phyloP scores from a whole-genome alignment of 1,140 invertebrate genomes.

The Cydia splendana region DNA sequence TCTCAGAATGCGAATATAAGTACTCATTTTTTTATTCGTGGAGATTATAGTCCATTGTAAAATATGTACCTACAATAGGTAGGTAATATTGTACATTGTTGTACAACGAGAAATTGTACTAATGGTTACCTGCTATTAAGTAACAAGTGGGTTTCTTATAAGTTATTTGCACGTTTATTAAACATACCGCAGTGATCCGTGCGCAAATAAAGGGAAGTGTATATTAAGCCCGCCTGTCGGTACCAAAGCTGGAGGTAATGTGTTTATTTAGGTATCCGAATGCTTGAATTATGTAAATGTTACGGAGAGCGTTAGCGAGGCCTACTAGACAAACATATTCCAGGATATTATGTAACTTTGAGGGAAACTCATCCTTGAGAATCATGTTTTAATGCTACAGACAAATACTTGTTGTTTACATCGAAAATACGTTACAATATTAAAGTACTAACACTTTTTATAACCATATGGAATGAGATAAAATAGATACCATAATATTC shows the following conservation, averaged over 20 bases:
- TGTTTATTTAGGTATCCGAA: conserved; percentile 28
- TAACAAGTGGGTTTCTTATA: background rate
- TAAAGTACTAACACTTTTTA: no score
- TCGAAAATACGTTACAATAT: no score
- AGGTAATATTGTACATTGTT: no score
- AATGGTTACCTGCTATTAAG: no score
- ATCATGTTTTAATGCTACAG: background rate
- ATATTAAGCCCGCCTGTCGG: conserved; percentile 30
- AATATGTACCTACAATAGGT: no score
- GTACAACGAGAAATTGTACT: no score
- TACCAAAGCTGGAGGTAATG: conserved; percentile 30
- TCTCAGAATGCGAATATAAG: no score
- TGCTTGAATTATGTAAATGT: conserved; percentile 29
- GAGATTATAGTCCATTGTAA: no score
- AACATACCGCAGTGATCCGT: conserved; percentile 14
- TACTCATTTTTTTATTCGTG: no score
- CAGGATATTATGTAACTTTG: conserved; percentile 22
- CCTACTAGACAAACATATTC: conserved; percentile 27
- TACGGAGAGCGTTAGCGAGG: conserved; percentile 14
- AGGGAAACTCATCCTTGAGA: background rate
- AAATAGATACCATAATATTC: no score
- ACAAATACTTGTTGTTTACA: background rate
- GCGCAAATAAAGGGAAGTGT: conserved; percentile 30
- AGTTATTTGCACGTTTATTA: conserved; percentile 20
- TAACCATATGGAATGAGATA: no score